These are phyloP conservation scores for Paraescarpia echinospica DNA, from an alignment of 1,140 invertebrate species.

Conservation along the genomic window DNA sequence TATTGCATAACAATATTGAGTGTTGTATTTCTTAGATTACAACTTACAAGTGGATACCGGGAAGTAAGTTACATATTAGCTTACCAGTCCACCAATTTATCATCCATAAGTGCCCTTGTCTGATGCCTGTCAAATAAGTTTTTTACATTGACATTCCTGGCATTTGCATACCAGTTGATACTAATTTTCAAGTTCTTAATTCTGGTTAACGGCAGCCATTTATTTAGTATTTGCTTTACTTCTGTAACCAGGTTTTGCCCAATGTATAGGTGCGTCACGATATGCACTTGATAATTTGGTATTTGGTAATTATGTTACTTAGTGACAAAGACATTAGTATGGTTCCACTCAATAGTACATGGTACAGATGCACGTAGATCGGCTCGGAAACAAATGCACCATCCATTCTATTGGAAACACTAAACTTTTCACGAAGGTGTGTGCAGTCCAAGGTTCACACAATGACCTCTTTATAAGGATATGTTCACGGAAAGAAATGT, in stretches of 20 bases:
- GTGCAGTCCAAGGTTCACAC: slow-evolving; percentile 9
- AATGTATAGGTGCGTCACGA: not conserved
- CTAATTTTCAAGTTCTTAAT: no score
- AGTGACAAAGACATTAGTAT: not conserved
- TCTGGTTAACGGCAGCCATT: no score
- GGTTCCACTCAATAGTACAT: not conserved
- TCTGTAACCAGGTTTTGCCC: not conserved
- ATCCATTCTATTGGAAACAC: not conserved
- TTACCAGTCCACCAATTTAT: no score
- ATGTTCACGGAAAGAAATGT: slow-evolving; percentile 11
- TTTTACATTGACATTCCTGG: no score
- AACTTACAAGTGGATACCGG: no score
- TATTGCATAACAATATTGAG: no score
- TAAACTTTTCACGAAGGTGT: not conserved
- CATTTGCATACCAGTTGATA: no score
- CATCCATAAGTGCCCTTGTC: no score
- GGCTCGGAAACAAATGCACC: not conserved
- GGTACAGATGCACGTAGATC: not conserved
- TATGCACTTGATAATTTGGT: not conserved
- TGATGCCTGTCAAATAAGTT: no score
- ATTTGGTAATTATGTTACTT: not conserved
- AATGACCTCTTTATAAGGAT: not conserved
- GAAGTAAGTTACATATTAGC: no score
- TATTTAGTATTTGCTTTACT: no score
- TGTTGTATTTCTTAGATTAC: no score